Evolutionary conservation across 2,113 vertebrate genomes (phyloP).

Genomic region (Stigmatopora argus): DNA sequence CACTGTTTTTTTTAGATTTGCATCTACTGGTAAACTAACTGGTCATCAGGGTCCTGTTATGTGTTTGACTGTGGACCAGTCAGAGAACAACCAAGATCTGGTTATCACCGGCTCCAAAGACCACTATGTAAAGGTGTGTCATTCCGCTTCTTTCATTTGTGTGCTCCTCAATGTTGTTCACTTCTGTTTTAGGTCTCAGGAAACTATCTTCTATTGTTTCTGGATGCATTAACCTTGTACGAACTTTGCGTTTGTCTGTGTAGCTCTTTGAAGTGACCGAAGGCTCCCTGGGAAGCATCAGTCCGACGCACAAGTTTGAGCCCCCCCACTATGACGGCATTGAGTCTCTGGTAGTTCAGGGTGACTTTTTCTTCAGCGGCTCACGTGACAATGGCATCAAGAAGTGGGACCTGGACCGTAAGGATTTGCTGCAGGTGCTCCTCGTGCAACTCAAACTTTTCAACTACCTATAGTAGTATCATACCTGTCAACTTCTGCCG

Average conservation of each 20-base stretch:
- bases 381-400: slow-evolving; percentile 98
- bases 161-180: neutral
- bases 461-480: too few relatives aligned
- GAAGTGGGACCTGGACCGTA: slow-evolving; percentile 93
- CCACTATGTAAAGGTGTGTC: slow-evolving; percentile 89
- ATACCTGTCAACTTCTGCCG: too few relatives aligned
- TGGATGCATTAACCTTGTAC: neutral
- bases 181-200: too few relatives aligned
- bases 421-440: slow-evolving; percentile 86
- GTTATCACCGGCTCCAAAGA: slow-evolving; percentile 96
- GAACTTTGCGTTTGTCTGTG: neutral
- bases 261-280: slow-evolving; percentile 96
- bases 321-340: slow-evolving; percentile 98
- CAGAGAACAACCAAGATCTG: slow-evolving; percentile 84
- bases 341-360: slow-evolving; percentile 87
- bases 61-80: slow-evolving; percentile 92
- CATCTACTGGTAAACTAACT: slow-evolving; percentile 88
- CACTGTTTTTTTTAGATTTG: slow-evolving; percentile 74
- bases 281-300: slow-evolving; percentile 84
- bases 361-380: slow-evolving; percentile 90
- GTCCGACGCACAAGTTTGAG: slow-evolving; percentile 92
- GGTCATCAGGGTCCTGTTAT: slow-evolving; percentile 94
- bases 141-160: neutral
- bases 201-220: neutral
- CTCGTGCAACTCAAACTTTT: too few relatives aligned